phyloP scores from a whole-genome alignment of 2,797 vertebrate species.

The Chaenodraco wilsoni region DNA sequence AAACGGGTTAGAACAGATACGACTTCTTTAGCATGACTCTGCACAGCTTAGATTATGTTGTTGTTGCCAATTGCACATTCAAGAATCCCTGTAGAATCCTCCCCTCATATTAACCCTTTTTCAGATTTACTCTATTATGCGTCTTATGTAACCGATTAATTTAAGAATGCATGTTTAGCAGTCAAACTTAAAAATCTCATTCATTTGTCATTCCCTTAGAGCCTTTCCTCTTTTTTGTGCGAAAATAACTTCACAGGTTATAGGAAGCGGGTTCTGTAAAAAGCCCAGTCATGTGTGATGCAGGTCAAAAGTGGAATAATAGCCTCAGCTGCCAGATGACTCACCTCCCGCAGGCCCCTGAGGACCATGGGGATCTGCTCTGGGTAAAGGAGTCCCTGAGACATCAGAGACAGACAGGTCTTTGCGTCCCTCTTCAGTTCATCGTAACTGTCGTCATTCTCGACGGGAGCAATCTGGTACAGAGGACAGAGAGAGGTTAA shows the following conservation, averaged over 20 bases:
- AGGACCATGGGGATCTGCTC: constrained; percentile 97
- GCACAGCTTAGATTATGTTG: too few species aligned
- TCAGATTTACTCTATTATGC: not conserved
- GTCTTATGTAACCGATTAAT: not conserved
- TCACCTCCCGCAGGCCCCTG: constrained; percentile 90
- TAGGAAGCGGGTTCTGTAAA: constrained; percentile 4
- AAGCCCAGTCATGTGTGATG: constrained; percentile 17
- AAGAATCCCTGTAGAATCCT: not conserved
- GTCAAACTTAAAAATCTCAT: not conserved
- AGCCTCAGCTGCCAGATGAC: constrained; percentile 43
- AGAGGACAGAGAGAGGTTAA: not conserved
- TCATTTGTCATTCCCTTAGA: constrained; percentile 1
- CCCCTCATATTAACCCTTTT: not conserved
- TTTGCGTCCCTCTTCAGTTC: constrained; percentile 98
- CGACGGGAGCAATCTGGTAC: constrained; percentile 94
- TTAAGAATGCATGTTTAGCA: not conserved
- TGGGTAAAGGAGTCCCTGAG: constrained; percentile 95
- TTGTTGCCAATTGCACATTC: not conserved
- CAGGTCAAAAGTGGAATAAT: constrained; percentile 14
- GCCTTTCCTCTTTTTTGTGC: constrained; percentile 4
- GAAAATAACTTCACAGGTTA: not conserved
- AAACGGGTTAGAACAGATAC: not conserved
- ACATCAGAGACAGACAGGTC: constrained; percentile 96
- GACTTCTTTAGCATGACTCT: not conserved
- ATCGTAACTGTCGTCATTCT: constrained; percentile 97